A percentile compares a stretch with the other conserved stretches of the same genome.
Conservation (phyloP, 1,140 invertebrate species). For the Leguminivora glycinivorella region DNA sequence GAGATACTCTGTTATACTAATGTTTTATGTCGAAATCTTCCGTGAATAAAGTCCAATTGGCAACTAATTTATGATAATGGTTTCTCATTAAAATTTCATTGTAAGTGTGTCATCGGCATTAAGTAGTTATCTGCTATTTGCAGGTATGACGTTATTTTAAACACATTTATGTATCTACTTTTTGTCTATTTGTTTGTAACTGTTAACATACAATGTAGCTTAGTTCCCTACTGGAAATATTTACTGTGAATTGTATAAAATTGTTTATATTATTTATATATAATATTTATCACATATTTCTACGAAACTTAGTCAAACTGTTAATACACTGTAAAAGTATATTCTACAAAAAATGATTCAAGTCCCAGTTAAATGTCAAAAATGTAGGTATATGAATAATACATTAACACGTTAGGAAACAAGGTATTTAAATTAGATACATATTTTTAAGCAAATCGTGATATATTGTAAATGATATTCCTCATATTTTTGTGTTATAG, state of each 20-base stretch:
- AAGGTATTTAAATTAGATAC: slow-evolving; percentile 14
- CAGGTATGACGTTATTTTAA: neutral
- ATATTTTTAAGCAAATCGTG: neutral
- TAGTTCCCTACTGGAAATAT: neutral
- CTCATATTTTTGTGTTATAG: neutral
- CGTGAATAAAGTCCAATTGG: slow-evolving; percentile 52
- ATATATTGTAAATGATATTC: neutral
- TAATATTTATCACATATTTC: no score
- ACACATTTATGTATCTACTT: neutral
- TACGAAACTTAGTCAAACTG: neutral
- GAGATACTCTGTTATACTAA: slow-evolving; percentile 35
- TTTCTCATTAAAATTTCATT: slow-evolving; percentile 58
- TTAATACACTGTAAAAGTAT: neutral
- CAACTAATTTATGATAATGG: slow-evolving; percentile 59
- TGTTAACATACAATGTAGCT: neutral
- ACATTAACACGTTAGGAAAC: neutral
- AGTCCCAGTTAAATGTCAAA: neutral
- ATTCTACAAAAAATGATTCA: neutral
- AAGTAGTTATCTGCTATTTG: slow-evolving; percentile 26
- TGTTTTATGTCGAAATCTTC: slow-evolving; percentile 48
- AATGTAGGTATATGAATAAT: slow-evolving; percentile 4
- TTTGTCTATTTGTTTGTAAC: neutral
- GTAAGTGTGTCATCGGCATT: slow-evolving; percentile 46
- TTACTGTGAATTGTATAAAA: neutral
- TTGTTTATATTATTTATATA: no score